These are phyloP conservation scores for Pteropus alecto DNA, from an alignment of 2,113 vertebrate species.

Conservation along the genomic window DNA sequence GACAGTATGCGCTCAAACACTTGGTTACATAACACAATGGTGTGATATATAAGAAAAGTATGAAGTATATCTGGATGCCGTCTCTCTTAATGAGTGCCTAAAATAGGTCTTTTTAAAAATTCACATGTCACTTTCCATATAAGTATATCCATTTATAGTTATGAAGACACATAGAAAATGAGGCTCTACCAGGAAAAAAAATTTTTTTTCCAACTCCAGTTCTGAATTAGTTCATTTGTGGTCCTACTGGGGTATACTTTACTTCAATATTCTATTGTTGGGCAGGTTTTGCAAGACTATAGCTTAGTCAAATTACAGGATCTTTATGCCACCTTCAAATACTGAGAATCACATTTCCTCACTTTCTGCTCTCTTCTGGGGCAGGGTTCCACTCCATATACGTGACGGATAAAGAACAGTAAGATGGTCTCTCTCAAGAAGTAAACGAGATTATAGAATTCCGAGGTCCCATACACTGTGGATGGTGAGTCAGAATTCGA, in stretches of 20 bases:
- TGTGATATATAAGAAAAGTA: neutral
- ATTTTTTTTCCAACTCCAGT: neutral
- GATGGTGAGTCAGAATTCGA: neutral
- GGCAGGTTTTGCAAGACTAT: neutral
- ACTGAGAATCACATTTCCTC: neutral
- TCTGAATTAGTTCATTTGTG: neutral
- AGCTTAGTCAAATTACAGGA: neutral
- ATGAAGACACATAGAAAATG: constrained; percentile 26
- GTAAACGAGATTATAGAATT: neutral
- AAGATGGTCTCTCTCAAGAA: neutral
- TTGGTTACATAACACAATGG: neutral
- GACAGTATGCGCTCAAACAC: neutral
- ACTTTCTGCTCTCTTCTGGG: neutral
- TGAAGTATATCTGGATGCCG: neutral
- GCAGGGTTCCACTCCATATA: neutral
- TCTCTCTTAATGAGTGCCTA: neutral
- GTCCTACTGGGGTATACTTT: neutral
- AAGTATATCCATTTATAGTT: constrained; percentile 39
- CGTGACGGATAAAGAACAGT: neutral
- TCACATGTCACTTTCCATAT: neutral
- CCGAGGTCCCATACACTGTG: neutral
- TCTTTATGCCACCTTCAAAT: constrained; percentile 20
- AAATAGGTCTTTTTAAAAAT: constrained; percentile 6
- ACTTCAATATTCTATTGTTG: neutral
- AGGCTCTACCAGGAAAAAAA: constrained; percentile 46